Evolutionary conservation across 2,113 vertebrate species (phyloP), one percentile per base, ranked within the genome.

Genomic region (Tachysurus fulvidraco): DNA sequence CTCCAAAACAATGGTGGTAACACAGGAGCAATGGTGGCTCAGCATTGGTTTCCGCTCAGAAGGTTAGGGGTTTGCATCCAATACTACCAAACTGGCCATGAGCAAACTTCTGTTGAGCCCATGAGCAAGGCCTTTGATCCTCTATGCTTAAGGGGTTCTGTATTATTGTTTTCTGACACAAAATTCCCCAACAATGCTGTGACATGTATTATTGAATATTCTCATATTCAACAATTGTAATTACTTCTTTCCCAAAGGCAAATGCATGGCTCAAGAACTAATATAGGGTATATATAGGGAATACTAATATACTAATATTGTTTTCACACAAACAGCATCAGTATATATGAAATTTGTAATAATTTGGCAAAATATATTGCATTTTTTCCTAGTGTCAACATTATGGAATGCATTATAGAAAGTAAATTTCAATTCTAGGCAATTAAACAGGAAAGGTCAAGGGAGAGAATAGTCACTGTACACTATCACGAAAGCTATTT

Each of bases 401-500:
- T 46, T 5, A 12, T 25, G 21, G 44, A 74, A 74, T 67, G 13
- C 65, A 30, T 0, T 41, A 36, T 74, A 3, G 44, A 74, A 76
- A 25, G 4, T 76, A 23, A 1, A 50, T 73, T 50, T 76, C 25
- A 55, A 3, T 17, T 30, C 23, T 21, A 79, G 76, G 6, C 52
- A 36, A 8, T 28, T 4, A 78, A 14, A 78, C 3, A 17, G n/a
- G 7, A 54, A 77, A 30, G 28, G 16, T 57, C 8, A 55, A 57
- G 8, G 1, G 44, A 25, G 25, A 17, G 13, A 44, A 73, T 44
- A 77, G 3, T 21, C 44, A 55, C n/a, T 19, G 89, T 87, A 93
- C 89, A 92, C 83, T 83, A 84, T 91, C 91, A 89, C 92, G 92
- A 94, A 92, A 91, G 94, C 87, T 87, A 91, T 92, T 93, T 83